A percentile compares a stretch with the other conserved stretches of the same genome.
Evolutionary conservation across 2,888 invertebrate genomes (phyloP).

Genomic region (Marronus borbonicus): DNA sequence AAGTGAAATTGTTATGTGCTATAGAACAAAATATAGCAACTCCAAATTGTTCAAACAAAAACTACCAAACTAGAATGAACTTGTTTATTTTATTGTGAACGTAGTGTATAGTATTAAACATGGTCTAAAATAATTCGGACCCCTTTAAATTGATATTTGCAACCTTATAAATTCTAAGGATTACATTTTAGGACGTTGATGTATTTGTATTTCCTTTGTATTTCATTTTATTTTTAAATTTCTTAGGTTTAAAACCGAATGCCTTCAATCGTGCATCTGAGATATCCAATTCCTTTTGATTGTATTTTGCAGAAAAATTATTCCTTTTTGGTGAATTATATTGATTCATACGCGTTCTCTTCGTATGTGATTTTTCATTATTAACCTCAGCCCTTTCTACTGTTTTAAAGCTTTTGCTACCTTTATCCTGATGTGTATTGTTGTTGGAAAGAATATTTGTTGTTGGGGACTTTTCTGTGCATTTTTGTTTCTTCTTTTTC

Average conservation of each 20-base stretch:
- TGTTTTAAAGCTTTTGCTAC: not conserved
- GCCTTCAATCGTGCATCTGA: slow-evolving; percentile 90
- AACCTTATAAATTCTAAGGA: too few relatives aligned
- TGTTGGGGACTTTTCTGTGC: slow-evolving; percentile 3
- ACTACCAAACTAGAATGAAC: too few relatives aligned
- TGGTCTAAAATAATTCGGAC: too few relatives aligned
- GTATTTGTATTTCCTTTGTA: slow-evolving; percentile 65
- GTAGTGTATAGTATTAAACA: too few relatives aligned
- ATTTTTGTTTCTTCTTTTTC: slow-evolving; percentile 5
- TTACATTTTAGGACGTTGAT: too few relatives aligned
- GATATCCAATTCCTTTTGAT: slow-evolving; percentile 62
- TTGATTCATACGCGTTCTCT: not conserved
- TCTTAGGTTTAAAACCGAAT: slow-evolving; percentile 93
- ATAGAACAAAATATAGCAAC: too few relatives aligned
- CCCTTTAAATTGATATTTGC: too few relatives aligned
- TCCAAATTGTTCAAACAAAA: too few relatives aligned
- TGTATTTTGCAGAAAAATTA: slow-evolving; percentile 47
- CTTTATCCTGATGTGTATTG: not conserved
- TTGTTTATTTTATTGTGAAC: too few relatives aligned
- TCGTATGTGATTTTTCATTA: not conserved
- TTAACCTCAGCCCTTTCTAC: not conserved
- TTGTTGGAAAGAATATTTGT: not conserved
- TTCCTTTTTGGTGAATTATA: slow-evolving; percentile 35
- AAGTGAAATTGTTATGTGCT: too few relatives aligned
- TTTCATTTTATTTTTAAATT: slow-evolving; percentile 84